Base-by-base conservation (phyloP, 2,888 invertebrate genomes). In the Philopedon plagiatum region DNA sequence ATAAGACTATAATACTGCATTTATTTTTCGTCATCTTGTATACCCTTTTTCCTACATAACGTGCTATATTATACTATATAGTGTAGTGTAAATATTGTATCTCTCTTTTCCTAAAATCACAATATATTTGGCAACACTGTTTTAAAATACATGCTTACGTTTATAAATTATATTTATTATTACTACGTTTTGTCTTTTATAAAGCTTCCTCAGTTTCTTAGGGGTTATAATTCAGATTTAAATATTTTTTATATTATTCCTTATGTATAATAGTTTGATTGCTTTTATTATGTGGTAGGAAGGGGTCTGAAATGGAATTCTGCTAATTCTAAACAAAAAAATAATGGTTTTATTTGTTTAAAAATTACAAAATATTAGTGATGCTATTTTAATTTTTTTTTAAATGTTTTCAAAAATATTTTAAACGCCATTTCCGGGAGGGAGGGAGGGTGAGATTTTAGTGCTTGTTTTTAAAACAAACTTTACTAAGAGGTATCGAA, bases 41-140 rank as follows among this genome's bases (percentile, higher is more conserved):
- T 29, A 51, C 2, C 7, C 19, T n/a, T 26, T 7, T 51, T 34
- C 11, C 18, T 58, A 58, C n/a, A 3, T 5, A 29, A 49, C 3
- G 62, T 63, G 62, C 62, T 34, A 19, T 32, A 21, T 19, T 26
- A 62, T 49, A 39, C 39, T n/a, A 46, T 46, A 46, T n/a, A 4
- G n/a, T 63, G 34, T 49, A 32, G 29, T 63, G 62, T 63, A 63
- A 63, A 63, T 63, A 63, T 63, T 18, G 21, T 5, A 37, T 37
- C 39, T 19, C 41, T 21, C 11, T 39, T 39, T 39, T 37, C n/a
- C 58, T 37, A 58, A 58, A 64, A 64, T 64, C 64, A 64, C 64
- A 64, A 51, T 64, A 51, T 51, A 51, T 64, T 61, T 64, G 64
- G 64, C 64, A 64, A 64, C 46, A 23, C 5, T n/a, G n/a, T n/a